A percentile compares a stretch with the other conserved stretches of the same genome.
phyloP scores from a whole-genome alignment of 1,140 invertebrate genomes.

The Brachionus asplanchnoidis region DNA sequence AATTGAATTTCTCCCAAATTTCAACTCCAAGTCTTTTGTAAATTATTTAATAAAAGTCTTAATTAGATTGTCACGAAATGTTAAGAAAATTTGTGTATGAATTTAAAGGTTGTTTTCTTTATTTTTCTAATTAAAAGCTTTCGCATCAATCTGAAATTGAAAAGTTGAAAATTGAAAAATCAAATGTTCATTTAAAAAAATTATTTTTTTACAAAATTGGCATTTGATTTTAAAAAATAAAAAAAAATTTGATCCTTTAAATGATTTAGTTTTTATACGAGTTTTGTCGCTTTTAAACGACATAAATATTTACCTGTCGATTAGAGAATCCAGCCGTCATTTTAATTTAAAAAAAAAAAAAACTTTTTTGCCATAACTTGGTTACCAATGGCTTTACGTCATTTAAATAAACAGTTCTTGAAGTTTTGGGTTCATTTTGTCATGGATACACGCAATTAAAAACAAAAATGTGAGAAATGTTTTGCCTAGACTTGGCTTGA shows the following conservation, averaged over 20 bases:
- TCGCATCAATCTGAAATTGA: no score
- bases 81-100: background rate
- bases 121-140: background rate
- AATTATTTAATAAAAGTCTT: background rate
- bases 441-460: background rate
- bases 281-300: background rate
- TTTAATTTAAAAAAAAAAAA: background rate
- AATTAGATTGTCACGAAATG: background rate
- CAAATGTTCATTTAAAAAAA: background rate
- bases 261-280: no score
- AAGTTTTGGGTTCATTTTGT: background rate
- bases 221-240: background rate
- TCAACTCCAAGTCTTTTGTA: background rate
- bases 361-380: background rate
- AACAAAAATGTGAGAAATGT: background rate
- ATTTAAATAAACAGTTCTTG: background rate
- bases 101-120: background rate
- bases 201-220: background rate
- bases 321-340: background rate
- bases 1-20: background rate
- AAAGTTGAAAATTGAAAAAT: no score
- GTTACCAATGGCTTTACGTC: background rate
- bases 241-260: no score
- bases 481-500: background rate
- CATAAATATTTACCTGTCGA: background rate